phyloP scores from a whole-genome alignment of 2,113 vertebrate species.

The Montifringilla adamsi region DNA sequence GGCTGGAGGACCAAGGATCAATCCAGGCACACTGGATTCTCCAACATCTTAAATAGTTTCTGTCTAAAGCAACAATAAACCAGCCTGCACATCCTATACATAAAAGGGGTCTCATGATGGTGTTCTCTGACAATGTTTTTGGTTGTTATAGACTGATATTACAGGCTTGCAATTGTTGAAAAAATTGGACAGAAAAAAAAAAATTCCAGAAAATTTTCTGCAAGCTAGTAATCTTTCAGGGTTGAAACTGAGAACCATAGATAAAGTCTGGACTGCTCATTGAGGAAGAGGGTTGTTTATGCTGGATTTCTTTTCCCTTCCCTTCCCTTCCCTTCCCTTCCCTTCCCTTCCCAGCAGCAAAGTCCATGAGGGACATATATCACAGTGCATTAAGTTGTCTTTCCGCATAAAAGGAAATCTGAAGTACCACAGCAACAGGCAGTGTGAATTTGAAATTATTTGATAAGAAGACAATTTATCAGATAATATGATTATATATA shows the following conservation, averaged over 20 bases:
- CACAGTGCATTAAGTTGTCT: not conserved
- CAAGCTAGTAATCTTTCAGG: not conserved
- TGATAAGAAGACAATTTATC: not conserved
- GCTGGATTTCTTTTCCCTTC: not conserved
- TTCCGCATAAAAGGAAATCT: not conserved
- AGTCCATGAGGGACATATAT: not conserved
- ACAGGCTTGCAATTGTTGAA: not conserved
- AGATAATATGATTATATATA: not conserved
- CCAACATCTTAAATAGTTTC: not conserved
- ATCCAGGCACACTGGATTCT: not conserved
- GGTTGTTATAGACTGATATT: not conserved
- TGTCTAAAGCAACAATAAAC: not conserved
- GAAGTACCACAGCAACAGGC: not conserved
- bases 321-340: not conserved
- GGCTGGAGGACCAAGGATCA: not conserved
- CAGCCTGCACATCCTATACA: not conserved
- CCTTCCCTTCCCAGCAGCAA: not conserved
- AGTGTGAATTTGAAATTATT: not conserved
- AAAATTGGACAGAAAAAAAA: not conserved
- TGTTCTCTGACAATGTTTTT: not conserved
- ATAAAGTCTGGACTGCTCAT: not conserved
- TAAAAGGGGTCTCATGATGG: accelerated
- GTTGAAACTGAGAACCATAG: not conserved
- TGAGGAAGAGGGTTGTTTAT: not conserved
- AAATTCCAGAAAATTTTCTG: not conserved